phyloP scores from a whole-genome alignment of 2,888 invertebrate species.

The Pseudococcus longispinus region DNA sequence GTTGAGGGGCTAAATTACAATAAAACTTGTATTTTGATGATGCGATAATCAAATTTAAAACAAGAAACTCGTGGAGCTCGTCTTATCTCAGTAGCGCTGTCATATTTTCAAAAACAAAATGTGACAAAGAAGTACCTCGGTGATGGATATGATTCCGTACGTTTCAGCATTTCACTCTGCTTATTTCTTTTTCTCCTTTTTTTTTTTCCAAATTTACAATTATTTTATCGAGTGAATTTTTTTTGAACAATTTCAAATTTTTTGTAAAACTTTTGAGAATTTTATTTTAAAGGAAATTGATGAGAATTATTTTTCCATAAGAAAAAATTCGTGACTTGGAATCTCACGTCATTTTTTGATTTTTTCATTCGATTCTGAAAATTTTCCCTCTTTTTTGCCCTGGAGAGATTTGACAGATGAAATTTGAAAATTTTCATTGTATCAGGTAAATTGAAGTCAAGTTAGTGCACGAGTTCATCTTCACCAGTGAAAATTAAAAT shows the following conservation, averaged over 20 bases:
- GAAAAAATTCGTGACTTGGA: no score
- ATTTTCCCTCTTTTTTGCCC: not conserved
- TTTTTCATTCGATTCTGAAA: not conserved
- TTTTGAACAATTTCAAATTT: not conserved
- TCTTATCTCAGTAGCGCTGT: not conserved
- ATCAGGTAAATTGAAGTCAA: no score
- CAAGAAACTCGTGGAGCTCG: not conserved
- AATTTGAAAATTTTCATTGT: no score
- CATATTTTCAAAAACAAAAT: not conserved
- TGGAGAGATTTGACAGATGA: no score
- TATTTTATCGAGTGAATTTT: not conserved
- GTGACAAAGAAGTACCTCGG: not conserved
- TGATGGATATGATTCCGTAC: not conserved
- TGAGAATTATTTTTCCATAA: no score
- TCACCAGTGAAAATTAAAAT: no score
- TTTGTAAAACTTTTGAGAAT: not conserved
- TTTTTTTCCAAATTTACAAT: not conserved
- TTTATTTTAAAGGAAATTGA: no score
- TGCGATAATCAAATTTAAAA: slow-evolving; percentile 15
- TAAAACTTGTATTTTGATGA: slow-evolving; percentile 28
- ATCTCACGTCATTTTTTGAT: not conserved
- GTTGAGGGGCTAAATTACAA: not conserved
- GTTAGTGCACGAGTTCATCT: no score
- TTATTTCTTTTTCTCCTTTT: not conserved
- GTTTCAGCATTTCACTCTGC: not conserved